A percentile compares a stretch with the other conserved stretches of the same genome.
phyloP scores from a whole-genome alignment of 2,113 vertebrate species.

The Pelmatolapia mariae region DNA sequence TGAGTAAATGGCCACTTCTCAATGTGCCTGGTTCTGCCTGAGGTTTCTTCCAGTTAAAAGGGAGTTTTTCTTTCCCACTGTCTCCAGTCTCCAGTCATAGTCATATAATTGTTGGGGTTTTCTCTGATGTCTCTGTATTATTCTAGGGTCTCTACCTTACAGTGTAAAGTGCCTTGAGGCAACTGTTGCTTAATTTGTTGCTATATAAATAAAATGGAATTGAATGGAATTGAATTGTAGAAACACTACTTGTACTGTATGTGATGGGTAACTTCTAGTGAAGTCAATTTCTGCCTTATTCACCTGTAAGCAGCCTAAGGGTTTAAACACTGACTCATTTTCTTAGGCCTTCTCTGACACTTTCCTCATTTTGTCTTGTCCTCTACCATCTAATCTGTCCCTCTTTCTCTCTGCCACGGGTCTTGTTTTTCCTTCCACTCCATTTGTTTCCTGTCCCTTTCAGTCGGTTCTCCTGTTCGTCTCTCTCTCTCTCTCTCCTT shows the following conservation, averaged over 20 bases:
- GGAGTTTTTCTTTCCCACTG: not conserved
- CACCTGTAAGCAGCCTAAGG: constrained; percentile 4
- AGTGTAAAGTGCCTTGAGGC: not conserved
- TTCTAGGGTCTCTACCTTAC: not conserved
- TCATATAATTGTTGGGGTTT: not conserved
- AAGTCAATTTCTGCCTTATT: constrained; percentile 16
- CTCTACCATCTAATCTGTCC: constrained; percentile 31
- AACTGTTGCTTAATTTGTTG: not conserved
- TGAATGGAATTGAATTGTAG: not conserved
- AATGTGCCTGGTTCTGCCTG: not conserved
- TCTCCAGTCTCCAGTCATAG: not conserved
- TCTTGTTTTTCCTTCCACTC: constrained; percentile 55
- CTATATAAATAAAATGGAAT: not conserved
- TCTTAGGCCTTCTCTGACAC: constrained; percentile 35
- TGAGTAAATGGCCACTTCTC: not conserved
- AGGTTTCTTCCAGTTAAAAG: not conserved
- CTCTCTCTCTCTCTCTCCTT: not conserved
- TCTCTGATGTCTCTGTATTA: not conserved
- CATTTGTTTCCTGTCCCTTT: constrained; percentile 56
- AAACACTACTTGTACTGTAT: not conserved
- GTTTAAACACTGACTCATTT: constrained; percentile 60
- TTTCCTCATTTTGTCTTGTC: constrained; percentile 22
- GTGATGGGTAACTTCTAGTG: not conserved
- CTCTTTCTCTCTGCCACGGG: constrained; percentile 13
- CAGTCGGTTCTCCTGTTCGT: constrained; percentile 4